Conservation (phyloP, 2,888 invertebrate species). For the Laspeyria flexula region DNA sequence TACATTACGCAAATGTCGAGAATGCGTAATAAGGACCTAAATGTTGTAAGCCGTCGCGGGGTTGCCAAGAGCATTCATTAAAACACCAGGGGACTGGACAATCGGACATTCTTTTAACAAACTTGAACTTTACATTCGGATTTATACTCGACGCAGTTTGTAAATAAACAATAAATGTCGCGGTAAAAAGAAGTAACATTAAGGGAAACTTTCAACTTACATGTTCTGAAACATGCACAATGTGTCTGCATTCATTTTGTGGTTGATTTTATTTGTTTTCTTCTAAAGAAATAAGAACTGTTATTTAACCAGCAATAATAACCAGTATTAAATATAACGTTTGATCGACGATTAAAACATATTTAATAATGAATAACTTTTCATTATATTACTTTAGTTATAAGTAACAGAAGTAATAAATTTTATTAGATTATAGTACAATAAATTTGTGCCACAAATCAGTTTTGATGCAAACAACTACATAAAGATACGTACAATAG, state of each 20-base stretch:
- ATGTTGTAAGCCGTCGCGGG: conserved; percentile 73
- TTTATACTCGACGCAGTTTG: conserved; percentile 21
- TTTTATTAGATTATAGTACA: background rate
- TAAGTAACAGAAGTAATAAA: background rate
- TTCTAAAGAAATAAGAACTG: background rate
- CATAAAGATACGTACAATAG: background rate
- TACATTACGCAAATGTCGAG: conserved; percentile 85
- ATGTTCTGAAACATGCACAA: conserved; percentile 17
- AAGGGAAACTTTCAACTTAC: conserved; percentile 20
- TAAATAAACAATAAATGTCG: conserved; percentile 29
- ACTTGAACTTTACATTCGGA: conserved; percentile 34
- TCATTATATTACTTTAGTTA: too few relatives aligned
- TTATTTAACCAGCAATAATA: background rate
- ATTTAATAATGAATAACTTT: too few relatives aligned
- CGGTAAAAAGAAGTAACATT: conserved; percentile 18
- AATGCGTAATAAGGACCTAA: conserved; percentile 83
- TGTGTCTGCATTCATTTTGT: conserved; percentile 16
- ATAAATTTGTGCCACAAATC: background rate
- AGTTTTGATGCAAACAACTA: background rate
- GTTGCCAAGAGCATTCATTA: conserved; percentile 71
- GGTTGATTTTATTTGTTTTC: background rate
- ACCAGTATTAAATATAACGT: too few relatives aligned
- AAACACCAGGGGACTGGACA: conserved; percentile 66
- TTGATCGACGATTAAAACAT: too few relatives aligned
- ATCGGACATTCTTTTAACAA: conserved; percentile 57